Percentiles rank a stretch among this genome's conserved stretches.
These are phyloP conservation scores for Cavia porcellus DNA, from an alignment of 2,113 vertebrate species.

Conservation along the genomic window DNA sequence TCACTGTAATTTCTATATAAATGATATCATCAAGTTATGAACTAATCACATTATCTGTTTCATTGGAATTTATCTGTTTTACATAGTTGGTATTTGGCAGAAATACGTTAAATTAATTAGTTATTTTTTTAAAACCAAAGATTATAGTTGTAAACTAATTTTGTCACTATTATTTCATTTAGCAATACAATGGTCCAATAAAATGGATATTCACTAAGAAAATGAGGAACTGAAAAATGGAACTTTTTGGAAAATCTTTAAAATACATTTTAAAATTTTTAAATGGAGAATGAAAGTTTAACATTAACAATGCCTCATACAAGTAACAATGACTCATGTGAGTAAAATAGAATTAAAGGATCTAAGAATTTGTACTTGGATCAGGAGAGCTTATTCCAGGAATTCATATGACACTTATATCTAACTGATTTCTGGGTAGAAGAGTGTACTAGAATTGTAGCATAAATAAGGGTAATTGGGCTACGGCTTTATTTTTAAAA, in stretches of 20 bases:
- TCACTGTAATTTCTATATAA: not conserved
- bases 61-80: conserved; percentile 12
- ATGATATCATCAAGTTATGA: not conserved
- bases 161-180: conserved; percentile 54
- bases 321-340: not conserved
- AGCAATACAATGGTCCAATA: not conserved
- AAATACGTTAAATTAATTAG: not conserved
- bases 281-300: conserved; percentile 32
- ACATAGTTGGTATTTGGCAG: conserved; percentile 6
- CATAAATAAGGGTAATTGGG: not conserved
- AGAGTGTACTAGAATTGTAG: conserved; percentile 35
- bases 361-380: conserved; percentile 15
- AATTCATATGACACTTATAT: conserved; percentile 49
- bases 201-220: conserved; percentile 32
- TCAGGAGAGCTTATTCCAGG: conserved; percentile 15
- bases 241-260: conserved; percentile 28
- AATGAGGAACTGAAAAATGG: conserved; percentile 11
- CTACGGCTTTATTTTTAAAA: conserved; percentile 29
- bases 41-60: conserved; percentile 5
- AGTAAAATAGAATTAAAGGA: conserved; percentile 21
- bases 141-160: not conserved
- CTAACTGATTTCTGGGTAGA: not conserved
- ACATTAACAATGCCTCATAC: not conserved
- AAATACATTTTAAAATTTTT: not conserved
- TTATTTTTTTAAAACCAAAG: not conserved